Evolutionary conservation across 1,140 invertebrate genomes (phyloP).

Genomic region (Drosophila funebris): DNA sequence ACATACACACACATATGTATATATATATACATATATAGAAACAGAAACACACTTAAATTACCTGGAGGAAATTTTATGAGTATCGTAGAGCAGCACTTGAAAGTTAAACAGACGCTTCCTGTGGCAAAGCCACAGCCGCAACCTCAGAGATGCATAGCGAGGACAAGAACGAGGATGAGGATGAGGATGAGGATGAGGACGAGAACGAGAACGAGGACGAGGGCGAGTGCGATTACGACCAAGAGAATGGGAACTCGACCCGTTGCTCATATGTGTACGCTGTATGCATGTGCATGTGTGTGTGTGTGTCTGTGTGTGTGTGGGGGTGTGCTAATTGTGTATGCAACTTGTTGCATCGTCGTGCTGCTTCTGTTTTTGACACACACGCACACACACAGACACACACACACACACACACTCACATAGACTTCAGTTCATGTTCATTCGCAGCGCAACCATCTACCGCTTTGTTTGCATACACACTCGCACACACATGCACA

Average conservation of each 20-base stretch:
- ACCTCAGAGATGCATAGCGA: neutral
- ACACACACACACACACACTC: neutral
- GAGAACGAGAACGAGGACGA: conserved; percentile 5
- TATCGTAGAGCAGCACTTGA: conserved; percentile 74
- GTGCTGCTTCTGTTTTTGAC: conserved; percentile 38
- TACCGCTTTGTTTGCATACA: conserved; percentile 41
- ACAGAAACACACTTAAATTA: conserved; percentile 56
- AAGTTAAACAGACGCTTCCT: conserved; percentile 79
- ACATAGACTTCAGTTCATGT: conserved; percentile 5
- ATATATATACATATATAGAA: neutral
- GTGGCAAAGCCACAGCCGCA: conserved; percentile 10
- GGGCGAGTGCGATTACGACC: neutral
- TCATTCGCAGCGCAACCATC: conserved; percentile 19
- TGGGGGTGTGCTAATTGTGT: conserved; percentile 74
- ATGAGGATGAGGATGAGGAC: neutral
- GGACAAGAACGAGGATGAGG: neutral
- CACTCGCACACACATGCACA: conserved; percentile 27
- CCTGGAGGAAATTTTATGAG: conserved; percentile 81
- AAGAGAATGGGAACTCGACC: conserved; percentile 3
- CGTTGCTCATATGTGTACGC: conserved; percentile 15
- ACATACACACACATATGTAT: conserved; percentile 1
- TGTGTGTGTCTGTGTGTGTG: conserved; percentile 21
- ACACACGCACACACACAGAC: neutral
- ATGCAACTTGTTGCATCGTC: conserved; percentile 76
- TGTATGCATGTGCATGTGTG: conserved; percentile 13